Conservation (phyloP, 1,140 invertebrate genomes). For the Formica exsecta region DNA sequence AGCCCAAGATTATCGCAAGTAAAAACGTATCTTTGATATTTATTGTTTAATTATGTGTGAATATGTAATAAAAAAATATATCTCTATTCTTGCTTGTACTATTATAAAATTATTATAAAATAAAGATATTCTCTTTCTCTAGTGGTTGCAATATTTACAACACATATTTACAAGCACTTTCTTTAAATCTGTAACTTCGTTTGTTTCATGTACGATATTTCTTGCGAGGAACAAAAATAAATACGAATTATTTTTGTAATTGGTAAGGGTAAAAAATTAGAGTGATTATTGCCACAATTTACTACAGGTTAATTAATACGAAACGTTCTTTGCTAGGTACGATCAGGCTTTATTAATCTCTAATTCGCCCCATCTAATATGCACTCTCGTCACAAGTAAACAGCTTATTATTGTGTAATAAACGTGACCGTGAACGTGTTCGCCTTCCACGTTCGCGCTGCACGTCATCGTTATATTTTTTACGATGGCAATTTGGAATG, state of each 20-base stretch:
- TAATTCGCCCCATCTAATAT: constrained; percentile 28
- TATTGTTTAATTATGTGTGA: not conserved
- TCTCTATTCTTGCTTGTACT: not conserved
- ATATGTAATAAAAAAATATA: not conserved
- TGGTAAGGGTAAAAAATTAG: not conserved
- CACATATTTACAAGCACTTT: not conserved
- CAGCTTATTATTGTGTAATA: constrained; percentile 51
- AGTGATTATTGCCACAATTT: not conserved
- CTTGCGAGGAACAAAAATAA: not conserved
- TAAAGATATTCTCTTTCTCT: not conserved
- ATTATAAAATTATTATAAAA: not conserved
- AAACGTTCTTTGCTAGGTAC: not conserved
- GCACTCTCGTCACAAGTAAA: not conserved
- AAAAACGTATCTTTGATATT: not conserved
- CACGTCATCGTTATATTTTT: constrained; percentile 37
- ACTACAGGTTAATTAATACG: constrained; percentile 13
- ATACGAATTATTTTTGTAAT: not conserved
- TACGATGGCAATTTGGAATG: constrained; percentile 26
- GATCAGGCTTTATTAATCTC: constrained; percentile 5
- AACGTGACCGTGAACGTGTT: constrained; percentile 25
- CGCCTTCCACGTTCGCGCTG: not conserved
- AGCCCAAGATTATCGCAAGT: not conserved
- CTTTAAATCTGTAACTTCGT: not conserved
- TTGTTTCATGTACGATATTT: not conserved
- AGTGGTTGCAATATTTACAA: not conserved